These are phyloP conservation scores for Pseudochirops cupreus DNA, from an alignment of 2,797 vertebrate genomes.

Conservation along the genomic window DNA sequence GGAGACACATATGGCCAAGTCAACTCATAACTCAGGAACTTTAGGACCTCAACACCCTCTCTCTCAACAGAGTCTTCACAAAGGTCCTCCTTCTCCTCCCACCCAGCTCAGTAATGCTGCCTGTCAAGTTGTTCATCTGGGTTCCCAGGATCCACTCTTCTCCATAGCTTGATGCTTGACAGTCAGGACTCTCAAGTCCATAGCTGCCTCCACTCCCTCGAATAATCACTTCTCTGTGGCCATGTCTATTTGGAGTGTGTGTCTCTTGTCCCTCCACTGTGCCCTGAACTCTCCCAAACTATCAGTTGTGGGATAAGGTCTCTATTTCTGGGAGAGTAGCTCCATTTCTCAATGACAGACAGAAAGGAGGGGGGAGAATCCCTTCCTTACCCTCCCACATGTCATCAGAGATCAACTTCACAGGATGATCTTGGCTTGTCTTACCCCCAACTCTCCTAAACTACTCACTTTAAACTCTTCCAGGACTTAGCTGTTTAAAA, in stretches of 20 bases:
- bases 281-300: neutral
- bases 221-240: neutral
- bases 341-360: neutral
- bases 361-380: neutral
- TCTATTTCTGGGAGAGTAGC: neutral
- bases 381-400: neutral
- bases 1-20: neutral
- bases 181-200: neutral
- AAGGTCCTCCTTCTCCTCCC: neutral
- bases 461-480: neutral
- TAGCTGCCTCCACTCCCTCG: neutral
- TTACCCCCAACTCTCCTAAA: neutral
- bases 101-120: neutral
- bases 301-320: neutral
- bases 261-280: neutral
- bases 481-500: neutral
- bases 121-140: neutral
- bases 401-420: neutral
- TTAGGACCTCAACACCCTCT: neutral
- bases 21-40: neutral
- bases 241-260: neutral
- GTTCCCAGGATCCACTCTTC: neutral
- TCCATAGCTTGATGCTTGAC: neutral
- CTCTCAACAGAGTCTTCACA: neutral
- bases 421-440: neutral